Base-by-base conservation (phyloP, 2,797 vertebrate genomes). In the Bucorvus abyssinicus region DNA sequence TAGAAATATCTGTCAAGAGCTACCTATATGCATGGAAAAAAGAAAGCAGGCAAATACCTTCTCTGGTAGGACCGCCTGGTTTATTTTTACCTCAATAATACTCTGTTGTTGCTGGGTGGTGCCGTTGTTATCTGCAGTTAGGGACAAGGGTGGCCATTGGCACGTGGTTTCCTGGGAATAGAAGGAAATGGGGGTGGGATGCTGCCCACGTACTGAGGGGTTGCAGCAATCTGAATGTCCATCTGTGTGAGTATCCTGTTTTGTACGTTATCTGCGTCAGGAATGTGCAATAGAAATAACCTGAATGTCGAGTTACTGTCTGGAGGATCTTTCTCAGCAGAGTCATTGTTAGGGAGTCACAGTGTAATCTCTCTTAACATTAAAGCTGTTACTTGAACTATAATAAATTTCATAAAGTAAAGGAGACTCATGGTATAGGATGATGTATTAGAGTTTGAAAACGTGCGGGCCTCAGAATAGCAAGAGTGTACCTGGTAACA, bases 21-120 rank as follows among this genome's bases (percentile, higher is more conserved):
- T 79, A 89, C 95, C 84, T 92, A 70, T 94, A 77, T 68, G 38
- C 38, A 42, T 49, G 49, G 78, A 85, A 47, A 80, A 95, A 68
- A 94, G 79, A 87, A 95, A 96, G 87, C 79, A 87, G 69, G 57
- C 90, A 69, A 61, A 78, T 90, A 83, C 61, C 89, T 93, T 81
- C 86, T 94, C 49, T 76, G 83, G 88, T 93, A 64, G 67, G 86
- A 34, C 83, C 27, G 89, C 55, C 67, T 44, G 70, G 71, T 97
- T 93, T 95, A 95, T 97, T 97, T 96, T 96, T 96, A 65, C 93
- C 93, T 90, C 88, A 13, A 22, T 42, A 82, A 77, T 93, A 95
- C 47, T 96, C 82, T 84, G 80, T 89, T 94, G 90, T 94, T 96
- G 86, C 95, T 97, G 94, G 94, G 92, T 95, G 95, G 94, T 91